Evolutionary conservation across 2,797 vertebrate species (phyloP), one percentile per base, ranked within the genome.

Genomic region (Pelobates cultripes): DNA sequence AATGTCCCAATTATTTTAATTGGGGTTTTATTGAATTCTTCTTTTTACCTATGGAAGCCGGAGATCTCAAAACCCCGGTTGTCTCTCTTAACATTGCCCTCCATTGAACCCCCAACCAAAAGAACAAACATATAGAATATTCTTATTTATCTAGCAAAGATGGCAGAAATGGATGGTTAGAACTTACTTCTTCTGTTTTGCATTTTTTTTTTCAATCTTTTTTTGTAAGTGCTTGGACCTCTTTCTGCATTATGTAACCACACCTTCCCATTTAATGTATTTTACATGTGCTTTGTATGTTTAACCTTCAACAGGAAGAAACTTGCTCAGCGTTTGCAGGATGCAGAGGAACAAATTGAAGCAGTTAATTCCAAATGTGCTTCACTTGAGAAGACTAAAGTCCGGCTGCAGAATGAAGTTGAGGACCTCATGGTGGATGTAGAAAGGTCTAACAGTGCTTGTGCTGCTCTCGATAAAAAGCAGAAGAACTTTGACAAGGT

Each of bases 271-370:
- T 28, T 28, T 28, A 28, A 28, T 28, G 28, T 51, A 10, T 51
- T 51, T 51, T 51, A 5, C 47, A 51, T 51, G 47, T 3, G 47
- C 10, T 10, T 51, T 51, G 61, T 43, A 74, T 63, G 7, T 68
- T 28, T 28, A 28, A 28, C 63, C 43, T 78, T 60, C 83, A 45
- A 7, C 88, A 96, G 96, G 86, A 96, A 95, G 87, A 96, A 95
- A 81, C 89, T 96, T 43, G 94, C 93, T 41, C 94, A 96, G 86
- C 89, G 93, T 41, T 92, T 96, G 63, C 95, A 96, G 86, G 94
- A 96, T 7, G 94, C 95, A 0, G 95, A 96, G 69, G 95, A 96
- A 68, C 94, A 94, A 70, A 93, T 86, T 2, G 94, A 95, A 75
- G 89, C 92, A 0, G 87, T 90, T 45, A 95, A 93, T 84, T 91